Percentiles rank a stretch among this genome's conserved stretches.
Evolutionary conservation across 2,797 vertebrate species (phyloP).

Genomic region (Thamnophis elegans): DNA sequence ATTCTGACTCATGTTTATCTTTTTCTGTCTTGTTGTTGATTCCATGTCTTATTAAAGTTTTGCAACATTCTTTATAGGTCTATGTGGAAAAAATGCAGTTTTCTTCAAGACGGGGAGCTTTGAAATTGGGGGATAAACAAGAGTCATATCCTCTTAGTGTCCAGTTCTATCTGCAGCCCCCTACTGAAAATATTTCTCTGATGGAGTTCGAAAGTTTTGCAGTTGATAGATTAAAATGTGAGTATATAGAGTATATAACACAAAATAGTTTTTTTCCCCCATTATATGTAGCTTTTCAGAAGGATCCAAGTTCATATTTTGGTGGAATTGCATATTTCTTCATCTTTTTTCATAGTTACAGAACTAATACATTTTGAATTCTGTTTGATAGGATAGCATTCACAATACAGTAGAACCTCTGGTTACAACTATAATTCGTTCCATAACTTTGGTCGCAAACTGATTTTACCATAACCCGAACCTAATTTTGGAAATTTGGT

Average conservation of each 20-base stretch:
- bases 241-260: slow-evolving; percentile 50
- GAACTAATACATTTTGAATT: not conserved
- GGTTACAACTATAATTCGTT: too few relatives aligned
- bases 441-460: too few relatives aligned
- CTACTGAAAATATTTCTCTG: slow-evolving; percentile 87
- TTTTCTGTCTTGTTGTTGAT: not conserved
- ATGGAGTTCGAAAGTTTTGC: slow-evolving; percentile 90
- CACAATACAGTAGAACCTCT: not conserved
- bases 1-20: not conserved
- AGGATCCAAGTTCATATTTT: not conserved
- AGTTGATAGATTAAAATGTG: slow-evolving; percentile 87
- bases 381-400: not conserved
- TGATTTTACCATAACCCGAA: too few relatives aligned
- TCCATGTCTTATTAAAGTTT: not conserved
- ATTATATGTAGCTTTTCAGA: not conserved
- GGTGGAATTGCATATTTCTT: not conserved
- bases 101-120: slow-evolving; percentile 68
- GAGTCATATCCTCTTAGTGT: slow-evolving; percentile 82
- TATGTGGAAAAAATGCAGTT: slow-evolving; percentile 63
- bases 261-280: not conserved
- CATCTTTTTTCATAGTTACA: not conserved
- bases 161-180: slow-evolving; percentile 90
- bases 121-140: slow-evolving; percentile 38
- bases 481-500: too few relatives aligned
- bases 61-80: not conserved